These are phyloP conservation scores for Hypotaenidia philippensis DNA, from an alignment of 2,797 vertebrate genomes.

Conservation along the genomic window DNA sequence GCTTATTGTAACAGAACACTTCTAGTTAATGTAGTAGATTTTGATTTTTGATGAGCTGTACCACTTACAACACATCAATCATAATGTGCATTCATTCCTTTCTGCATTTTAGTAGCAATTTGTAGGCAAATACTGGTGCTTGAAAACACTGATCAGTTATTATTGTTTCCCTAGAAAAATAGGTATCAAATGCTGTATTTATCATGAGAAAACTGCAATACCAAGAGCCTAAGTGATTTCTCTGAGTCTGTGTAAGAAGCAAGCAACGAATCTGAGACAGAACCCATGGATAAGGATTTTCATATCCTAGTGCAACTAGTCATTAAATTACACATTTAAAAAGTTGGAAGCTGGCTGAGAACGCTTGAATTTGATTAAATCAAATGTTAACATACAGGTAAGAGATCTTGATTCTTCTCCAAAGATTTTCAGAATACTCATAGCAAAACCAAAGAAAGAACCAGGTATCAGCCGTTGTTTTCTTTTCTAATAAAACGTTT, in stretches of 20 bases:
- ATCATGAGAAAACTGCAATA: background rate
- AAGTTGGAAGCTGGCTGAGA: background rate
- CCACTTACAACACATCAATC: background rate
- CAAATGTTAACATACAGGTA: background rate
- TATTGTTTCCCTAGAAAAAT: background rate
- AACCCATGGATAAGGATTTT: background rate
- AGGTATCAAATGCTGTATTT: background rate
- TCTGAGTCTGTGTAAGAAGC: background rate
- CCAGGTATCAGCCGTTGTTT: background rate
- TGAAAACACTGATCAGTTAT: background rate
- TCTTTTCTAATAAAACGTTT: background rate
- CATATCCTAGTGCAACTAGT: background rate
- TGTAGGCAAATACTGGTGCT: background rate
- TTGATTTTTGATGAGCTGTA: background rate
- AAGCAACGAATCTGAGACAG: background rate
- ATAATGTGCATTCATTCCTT: fast-evolving
- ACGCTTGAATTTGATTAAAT: background rate
- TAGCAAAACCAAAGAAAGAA: background rate
- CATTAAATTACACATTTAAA: background rate
- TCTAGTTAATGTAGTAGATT: background rate
- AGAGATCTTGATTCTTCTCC: background rate
- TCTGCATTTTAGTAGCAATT: background rate
- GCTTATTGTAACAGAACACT: background rate
- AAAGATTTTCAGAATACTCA: background rate
- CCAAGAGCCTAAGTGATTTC: background rate